Conservation (phyloP, 2,888 invertebrate genomes). For the Clusia tigrina region DNA sequence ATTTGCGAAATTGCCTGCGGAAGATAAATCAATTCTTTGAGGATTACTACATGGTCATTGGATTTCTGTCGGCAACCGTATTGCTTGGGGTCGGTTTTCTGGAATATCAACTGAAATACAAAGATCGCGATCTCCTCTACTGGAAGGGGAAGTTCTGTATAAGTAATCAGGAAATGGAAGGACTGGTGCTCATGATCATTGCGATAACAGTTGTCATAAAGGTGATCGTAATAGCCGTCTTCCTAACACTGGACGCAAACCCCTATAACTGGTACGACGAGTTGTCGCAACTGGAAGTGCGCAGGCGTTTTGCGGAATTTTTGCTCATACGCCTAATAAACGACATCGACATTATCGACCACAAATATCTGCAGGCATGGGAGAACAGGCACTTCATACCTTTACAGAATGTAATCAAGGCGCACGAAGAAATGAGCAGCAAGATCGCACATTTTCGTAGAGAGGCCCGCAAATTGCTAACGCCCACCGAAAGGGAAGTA, state of each 20-base stretch:
- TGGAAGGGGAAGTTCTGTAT: constrained; percentile 39
- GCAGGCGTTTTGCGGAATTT: constrained; percentile 59
- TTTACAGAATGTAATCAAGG: constrained; percentile 46
- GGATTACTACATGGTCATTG: constrained; percentile 38
- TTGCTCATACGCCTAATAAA: constrained; percentile 55
- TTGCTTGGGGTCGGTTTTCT: constrained; percentile 39
- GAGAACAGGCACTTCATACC: constrained; percentile 39
- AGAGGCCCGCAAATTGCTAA: constrained; percentile 56
- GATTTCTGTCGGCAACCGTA: constrained; percentile 34
- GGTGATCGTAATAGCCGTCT: constrained; percentile 36
- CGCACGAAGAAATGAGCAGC: constrained; percentile 56
- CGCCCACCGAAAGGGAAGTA: constrained; percentile 56
- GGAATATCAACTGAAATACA: constrained; percentile 44
- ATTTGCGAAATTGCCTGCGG: no score
- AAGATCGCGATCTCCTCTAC: constrained; percentile 41
- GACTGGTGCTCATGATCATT: constrained; percentile 37
- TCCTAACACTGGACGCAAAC: constrained; percentile 40
- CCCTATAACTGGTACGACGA: constrained; percentile 44
- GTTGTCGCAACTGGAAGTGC: constrained; percentile 51
- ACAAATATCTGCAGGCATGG: constrained; percentile 40
- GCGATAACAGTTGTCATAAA: constrained; percentile 38
- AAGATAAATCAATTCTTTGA: constrained; percentile 42
- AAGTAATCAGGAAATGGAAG: constrained; percentile 38
- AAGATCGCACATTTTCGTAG: constrained; percentile 59
- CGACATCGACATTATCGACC: constrained; percentile 53